These are phyloP conservation scores for Cotesia congregata DNA, from an alignment of 2,888 invertebrate species.

Conservation along the genomic window DNA sequence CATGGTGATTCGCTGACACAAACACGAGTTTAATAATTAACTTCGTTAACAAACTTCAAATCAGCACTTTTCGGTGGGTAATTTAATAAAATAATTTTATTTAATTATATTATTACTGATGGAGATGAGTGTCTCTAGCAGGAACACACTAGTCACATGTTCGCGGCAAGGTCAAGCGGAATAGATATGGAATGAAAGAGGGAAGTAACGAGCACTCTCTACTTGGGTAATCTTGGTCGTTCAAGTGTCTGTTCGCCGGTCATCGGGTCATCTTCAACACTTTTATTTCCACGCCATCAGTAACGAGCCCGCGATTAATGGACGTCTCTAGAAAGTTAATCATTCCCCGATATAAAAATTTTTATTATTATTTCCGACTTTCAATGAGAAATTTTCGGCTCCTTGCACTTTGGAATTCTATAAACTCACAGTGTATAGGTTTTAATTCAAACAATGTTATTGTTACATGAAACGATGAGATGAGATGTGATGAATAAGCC, in stretches of 20 bases:
- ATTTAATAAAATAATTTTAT: too few species aligned
- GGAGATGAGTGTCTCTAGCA: not conserved
- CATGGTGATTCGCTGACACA: slow-evolving; percentile 70
- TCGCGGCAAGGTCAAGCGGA: slow-evolving; percentile 27
- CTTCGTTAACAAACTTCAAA: too few species aligned
- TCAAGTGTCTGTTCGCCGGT: slow-evolving; percentile 5
- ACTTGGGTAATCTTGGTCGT: slow-evolving; percentile 11
- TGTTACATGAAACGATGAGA: not conserved
- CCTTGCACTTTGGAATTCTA: too few species aligned
- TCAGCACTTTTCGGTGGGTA: too few species aligned
- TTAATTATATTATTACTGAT: too few species aligned
- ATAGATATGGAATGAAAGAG: slow-evolving; percentile 14
- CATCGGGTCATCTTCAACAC: slow-evolving; percentile 26
- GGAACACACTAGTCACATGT: slow-evolving; percentile 26
- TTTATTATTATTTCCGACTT: too few species aligned
- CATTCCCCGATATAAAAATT: not conserved
- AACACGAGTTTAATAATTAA: not conserved
- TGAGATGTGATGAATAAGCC: not conserved
- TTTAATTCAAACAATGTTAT: too few species aligned
- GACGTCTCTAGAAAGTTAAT: not conserved
- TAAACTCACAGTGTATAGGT: too few species aligned
- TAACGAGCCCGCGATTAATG: not conserved
- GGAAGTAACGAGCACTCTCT: slow-evolving; percentile 15
- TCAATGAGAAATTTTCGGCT: too few species aligned
- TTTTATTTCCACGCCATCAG: not conserved